Base-by-base conservation (phyloP, 2,113 vertebrate species). In the Myotis brandtii region DNA sequence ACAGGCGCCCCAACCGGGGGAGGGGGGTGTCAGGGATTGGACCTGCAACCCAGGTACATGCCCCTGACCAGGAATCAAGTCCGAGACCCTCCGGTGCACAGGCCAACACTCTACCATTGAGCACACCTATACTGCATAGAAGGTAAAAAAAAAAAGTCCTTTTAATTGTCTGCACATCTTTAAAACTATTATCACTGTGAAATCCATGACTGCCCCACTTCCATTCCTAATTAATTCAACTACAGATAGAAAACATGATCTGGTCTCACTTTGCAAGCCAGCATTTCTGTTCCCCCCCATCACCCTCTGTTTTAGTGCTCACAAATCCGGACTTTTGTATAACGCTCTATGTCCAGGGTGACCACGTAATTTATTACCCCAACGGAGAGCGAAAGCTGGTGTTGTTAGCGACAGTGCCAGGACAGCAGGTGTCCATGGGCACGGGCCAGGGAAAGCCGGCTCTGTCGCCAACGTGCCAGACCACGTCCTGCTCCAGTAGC, bases 401-500 rank as follows among this genome's bases (percentile, higher is more conserved):
- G n/a, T 9, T n/a, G 9, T 34, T 6, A 34, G 25, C 81, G 10
- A 40, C 9, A 50, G 27, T 2, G 11, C 13, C 52, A 40, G 27
- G 25, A 25, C 25, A 12, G 1, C 1, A 23, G 9, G 6, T 9
- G 23, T 34, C 25, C 34, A 8, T 5, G 25, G 46, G 12, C 40
- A 37, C 27, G 11, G 13, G 3, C 17, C 5, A 16, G 37, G 43
- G n/a, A 64, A 25, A 73, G 0, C 8, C 0, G 1, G 16, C 6
- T 43, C 12, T n/a, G 43, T 54, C 30, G 37, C 48, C 12, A 32
- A 16, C 21, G 52, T 16, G n/a, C n/a, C 40, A 14, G 20, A 25
- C 5, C 17, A n/a, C 2, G 14, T 32, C 40, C 59, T 70, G 48
- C 37, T 34, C 37, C 14, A 40, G 17, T 2, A n/a, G 18, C 18